Evolutionary conservation across 2,888 invertebrate genomes (phyloP), one percentile per base, ranked within the genome.

Genomic region (Gnatocerus cornutus): DNA sequence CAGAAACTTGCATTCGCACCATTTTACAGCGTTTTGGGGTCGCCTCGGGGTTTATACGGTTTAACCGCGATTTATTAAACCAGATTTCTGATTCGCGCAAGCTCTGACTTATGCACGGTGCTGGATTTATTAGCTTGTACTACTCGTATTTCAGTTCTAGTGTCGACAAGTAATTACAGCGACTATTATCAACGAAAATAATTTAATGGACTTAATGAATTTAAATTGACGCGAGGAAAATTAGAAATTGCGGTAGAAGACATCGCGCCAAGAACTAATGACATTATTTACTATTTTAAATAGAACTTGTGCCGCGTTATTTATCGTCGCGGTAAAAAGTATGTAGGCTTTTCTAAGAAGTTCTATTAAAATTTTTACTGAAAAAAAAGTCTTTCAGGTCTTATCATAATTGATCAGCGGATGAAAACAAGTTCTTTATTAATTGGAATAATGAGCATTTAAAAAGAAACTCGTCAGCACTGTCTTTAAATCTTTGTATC

Each of bases 101-200:
- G 6, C 10, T 52, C 58, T 43, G 45, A 45, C 45, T 58, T 29
- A 43, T 39, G 59, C 59, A 46, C 12, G 21, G 29, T 39, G 33
- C n/a, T 59, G 46, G 33, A 59, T 59, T 59, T 59, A 59, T 59
- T 27, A 59, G 16, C 59, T 59, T 59, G 58, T 39, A 58, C 58
- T 58, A 58, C 58, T 58, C 58, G 58, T 58, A 58, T 58, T 58
- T 58, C 45, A 58, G 45, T 43, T 58, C 58, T 58, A 58, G 58
- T 43, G 58, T 58, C 58, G 58, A 58, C 58, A 58, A 58, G 43
- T 58, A 58, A 58, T 58, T 58, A 58, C 58, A 10, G 58, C 43
- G 12, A 29, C 45, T 58, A 58, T 58, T 58, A 58, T 43, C 58
- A 27, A 58, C 58, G 58, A 58, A 58, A 58, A 58, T 58, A 58